Percentiles rank a stretch among this genome's conserved stretches.
Evolutionary conservation across 1,140 invertebrate species (phyloP).

Genomic region (Sinonovacula constricta): DNA sequence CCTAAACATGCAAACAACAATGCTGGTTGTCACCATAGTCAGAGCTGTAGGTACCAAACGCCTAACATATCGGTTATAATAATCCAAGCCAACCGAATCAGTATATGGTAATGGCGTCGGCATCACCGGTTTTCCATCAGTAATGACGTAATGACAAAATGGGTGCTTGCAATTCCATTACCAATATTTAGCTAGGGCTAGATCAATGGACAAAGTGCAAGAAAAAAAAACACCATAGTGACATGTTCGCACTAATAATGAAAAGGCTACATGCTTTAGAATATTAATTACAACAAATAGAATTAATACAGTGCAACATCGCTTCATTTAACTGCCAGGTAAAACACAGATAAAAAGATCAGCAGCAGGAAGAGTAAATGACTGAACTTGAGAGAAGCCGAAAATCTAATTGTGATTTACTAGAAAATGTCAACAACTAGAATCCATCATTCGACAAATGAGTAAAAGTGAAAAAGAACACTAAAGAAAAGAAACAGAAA

Average conservation of each 20-base stretch:
- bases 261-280: conserved; percentile 1
- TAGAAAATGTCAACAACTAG: background rate
- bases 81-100: background rate
- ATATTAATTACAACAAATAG: background rate
- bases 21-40: background rate
- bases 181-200: background rate
- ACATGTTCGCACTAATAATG: conserved; percentile 3
- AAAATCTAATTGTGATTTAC: background rate
- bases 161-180: background rate
- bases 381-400: background rate
- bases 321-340: background rate
- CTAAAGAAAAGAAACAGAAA: background rate
- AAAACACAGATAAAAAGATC: background rate
- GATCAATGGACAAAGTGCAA: background rate
- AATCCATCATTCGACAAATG: background rate
- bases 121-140: background rate
- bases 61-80: background rate
- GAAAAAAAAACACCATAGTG: background rate
- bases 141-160: background rate
- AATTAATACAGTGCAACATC: background rate
- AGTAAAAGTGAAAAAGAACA: background rate
- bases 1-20: background rate
- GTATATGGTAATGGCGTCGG: background rate
- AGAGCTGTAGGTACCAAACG: background rate
- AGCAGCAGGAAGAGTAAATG: background rate